Evolutionary conservation across 92 coral and sea anemone genomes (phyloP).

Genomic region (Heteractis magnifica): DNA sequence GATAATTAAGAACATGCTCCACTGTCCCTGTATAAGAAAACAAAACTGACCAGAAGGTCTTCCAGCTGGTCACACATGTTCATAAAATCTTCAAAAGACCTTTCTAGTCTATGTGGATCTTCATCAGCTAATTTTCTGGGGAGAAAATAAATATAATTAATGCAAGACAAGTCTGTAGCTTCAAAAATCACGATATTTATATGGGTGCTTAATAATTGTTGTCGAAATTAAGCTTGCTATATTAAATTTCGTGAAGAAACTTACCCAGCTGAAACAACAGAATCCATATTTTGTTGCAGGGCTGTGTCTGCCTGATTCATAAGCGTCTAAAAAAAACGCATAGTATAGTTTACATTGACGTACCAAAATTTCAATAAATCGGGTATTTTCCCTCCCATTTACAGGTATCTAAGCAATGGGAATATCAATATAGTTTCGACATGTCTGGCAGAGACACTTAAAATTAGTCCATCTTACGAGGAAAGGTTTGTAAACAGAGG

Average conservation of each 20-base stretch:
- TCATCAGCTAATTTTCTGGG: constrained; percentile 63
- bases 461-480: neutral
- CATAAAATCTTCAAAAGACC: constrained; percentile 79
- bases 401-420: neutral
- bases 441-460: too few relatives aligned
- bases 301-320: constrained; percentile 60
- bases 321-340: constrained; percentile 35
- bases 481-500: too few relatives aligned
- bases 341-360: neutral
- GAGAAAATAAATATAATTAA: neutral
- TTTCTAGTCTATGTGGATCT: constrained; percentile 67
- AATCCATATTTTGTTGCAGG: constrained; percentile 60
- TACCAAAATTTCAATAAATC: neutral
- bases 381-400: neutral
- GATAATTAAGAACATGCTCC: neutral
- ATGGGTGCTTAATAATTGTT: too few relatives aligned
- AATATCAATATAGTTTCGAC: neutral
- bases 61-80: constrained; percentile 79
- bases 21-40: constrained; percentile 48
- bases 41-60: constrained; percentile 62
- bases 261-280: constrained; percentile 49
- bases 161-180: neutral
- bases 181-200: neutral
- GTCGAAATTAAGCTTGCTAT: neutral
- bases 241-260: neutral